Evolutionary conservation across 2,797 vertebrate species (phyloP).

Genomic region (Ispidina lecontei): DNA sequence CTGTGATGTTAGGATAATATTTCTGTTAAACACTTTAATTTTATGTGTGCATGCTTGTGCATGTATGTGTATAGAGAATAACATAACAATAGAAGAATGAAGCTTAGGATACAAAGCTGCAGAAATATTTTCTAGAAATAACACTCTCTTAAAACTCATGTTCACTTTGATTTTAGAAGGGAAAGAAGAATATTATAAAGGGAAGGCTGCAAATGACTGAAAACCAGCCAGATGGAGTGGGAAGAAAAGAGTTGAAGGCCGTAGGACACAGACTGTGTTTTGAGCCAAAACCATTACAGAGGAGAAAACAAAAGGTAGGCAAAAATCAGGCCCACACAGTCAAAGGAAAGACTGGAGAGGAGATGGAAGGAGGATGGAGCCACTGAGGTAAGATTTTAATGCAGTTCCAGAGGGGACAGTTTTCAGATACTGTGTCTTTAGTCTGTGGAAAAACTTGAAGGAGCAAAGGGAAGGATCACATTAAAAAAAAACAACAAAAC

Average conservation of each 20-base stretch:
- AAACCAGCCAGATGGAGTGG: not conserved
- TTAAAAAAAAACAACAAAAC: not conserved
- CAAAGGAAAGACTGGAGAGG: not conserved
- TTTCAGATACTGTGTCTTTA: not conserved
- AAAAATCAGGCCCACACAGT: not conserved
- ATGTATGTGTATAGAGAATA: not conserved
- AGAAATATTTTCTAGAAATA: not conserved
- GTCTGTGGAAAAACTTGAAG: not conserved
- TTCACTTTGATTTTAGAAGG: not conserved
- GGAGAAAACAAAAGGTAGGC: not conserved
- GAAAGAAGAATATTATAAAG: not conserved
- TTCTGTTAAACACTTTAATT: constrained; percentile 1
- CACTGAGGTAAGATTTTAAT: not conserved
- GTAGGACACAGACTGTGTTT: not conserved
- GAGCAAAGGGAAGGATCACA: not conserved
- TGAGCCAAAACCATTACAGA: not conserved
- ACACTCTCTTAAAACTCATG: not conserved
- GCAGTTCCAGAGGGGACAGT: not conserved
- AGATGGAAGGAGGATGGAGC: not conserved
- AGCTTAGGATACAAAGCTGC: not conserved
- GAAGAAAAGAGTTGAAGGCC: not conserved
- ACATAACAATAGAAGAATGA: not conserved
- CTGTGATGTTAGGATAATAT: not conserved
- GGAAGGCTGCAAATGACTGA: not conserved
- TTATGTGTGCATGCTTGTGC: not conserved